Evolutionary conservation across 2,888 invertebrate genomes (phyloP).

Genomic region (Trichopria drosophilae): DNA sequence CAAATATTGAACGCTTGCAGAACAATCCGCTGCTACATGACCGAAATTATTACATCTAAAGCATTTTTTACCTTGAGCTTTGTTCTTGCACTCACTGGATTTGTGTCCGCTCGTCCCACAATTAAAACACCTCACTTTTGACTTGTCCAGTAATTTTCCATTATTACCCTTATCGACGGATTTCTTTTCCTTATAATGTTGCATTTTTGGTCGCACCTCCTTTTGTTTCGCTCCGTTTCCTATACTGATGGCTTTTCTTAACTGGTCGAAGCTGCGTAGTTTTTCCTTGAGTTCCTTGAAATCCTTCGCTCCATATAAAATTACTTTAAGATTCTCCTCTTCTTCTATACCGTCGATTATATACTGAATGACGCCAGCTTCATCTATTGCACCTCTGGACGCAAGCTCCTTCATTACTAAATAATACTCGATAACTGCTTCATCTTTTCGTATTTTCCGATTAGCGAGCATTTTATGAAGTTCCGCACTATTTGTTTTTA

Average conservation of each 20-base stretch:
- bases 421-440: conserved; percentile 14
- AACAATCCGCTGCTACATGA: conserved; percentile 1
- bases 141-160: background rate
- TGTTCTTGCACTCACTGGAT: conserved; percentile 15
- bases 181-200: too few species aligned
- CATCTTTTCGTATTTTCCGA: conserved; percentile 14
- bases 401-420: conserved; percentile 11
- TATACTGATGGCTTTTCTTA: background rate
- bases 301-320: conserved; percentile 18
- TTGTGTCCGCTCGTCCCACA: conserved; percentile 10
- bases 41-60: conserved; percentile 8
- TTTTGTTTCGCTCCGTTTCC: too few species aligned
- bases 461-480: conserved; percentile 6
- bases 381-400: too few species aligned
- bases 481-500: conserved; percentile 6
- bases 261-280: conserved; percentile 8
- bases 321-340: conserved; percentile 6
- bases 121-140: conserved; percentile 5
- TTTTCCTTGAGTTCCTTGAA: conserved; percentile 21
- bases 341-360: too few species aligned
- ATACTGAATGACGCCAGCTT: too few species aligned
- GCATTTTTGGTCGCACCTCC: too few species aligned
- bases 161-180: conserved; percentile 2
- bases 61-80: conserved; percentile 21
- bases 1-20: too few species aligned